Base-by-base conservation (phyloP, 1,140 invertebrate species). In the Plutomurus gul region DNA sequence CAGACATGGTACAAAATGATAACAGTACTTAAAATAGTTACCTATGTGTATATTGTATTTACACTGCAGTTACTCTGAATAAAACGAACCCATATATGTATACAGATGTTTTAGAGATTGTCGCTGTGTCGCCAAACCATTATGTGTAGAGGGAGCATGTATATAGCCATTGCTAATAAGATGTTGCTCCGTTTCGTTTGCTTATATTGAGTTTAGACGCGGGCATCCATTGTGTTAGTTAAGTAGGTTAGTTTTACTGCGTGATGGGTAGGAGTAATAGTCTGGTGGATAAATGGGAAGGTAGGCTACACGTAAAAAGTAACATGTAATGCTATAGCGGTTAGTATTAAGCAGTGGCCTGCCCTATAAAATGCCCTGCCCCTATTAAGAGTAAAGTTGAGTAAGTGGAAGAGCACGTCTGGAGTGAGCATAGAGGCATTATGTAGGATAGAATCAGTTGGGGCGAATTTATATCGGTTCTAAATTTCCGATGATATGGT, bases 401-500 rank as follows among this genome's bases (percentile, higher is more conserved):
- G 33, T 3, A 39, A 71, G 40, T 72, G 25, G 36, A 40, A 13
- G n/a, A 72, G 36, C 36, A 40, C 36, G 70, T 39, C 25, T 22
- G 4, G 40, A 43, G 37, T 27, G 25, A 20, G 40, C 37, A 40
- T 25, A 37, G 25, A 5, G 20, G 36, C 25, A 72, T 22, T 72
- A 40, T 72, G 40, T 8, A 72, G 70, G 22, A 39, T 40, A 20
- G 40, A 72, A 72, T 72, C 70, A 40, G 70, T 72, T 72, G 70
- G 27, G 70, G 36, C 70, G 70, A 72, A 72, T 40, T 72, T 72
- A 72, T 72, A 72, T 72, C 36, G 70, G 70, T 43, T 72, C 70
- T 72, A 72, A 72, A 72, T 72, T 72, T 72, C 36, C 36, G 40
- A 72, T 72, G 70, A 72, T 72, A 43, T 40, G 49, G 70, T 72